phyloP scores from a whole-genome alignment of 1,140 invertebrate genomes.

The Apis florea region DNA sequence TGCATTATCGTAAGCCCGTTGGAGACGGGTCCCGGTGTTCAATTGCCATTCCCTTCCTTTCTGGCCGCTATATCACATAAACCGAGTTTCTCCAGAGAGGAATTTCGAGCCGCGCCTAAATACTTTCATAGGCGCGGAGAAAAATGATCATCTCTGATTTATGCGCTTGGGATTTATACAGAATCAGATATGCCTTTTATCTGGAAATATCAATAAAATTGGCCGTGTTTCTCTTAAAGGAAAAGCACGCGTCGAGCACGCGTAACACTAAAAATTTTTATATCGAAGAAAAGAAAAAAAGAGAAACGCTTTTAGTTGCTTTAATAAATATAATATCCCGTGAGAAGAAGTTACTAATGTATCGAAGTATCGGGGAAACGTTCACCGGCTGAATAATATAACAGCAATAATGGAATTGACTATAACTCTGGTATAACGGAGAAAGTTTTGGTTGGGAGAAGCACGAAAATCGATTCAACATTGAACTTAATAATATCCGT shows the following conservation, averaged over 20 bases:
- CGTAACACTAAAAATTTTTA: no score
- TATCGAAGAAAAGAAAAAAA: no score
- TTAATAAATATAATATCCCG: background rate
- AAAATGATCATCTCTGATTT: no score
- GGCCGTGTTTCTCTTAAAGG: no score
- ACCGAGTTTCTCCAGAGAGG: background rate
- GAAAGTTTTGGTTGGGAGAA: background rate
- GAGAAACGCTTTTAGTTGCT: no score
- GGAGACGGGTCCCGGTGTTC: conserved; percentile 25
- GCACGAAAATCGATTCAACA: conserved; percentile 17
- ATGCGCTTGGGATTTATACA: no score
- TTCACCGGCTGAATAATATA: conserved; percentile 24
- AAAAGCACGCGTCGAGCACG: no score
- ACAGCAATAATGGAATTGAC: conserved; percentile 35
- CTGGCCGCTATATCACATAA: background rate
- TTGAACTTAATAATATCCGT: background rate
- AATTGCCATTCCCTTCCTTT: background rate
- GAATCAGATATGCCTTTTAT: no score
- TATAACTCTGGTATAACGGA: background rate
- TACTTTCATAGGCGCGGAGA: no score
- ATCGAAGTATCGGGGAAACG: conserved; percentile 10
- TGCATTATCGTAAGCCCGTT: conserved; percentile 48
- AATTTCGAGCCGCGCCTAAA: background rate
- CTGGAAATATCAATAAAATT: no score
- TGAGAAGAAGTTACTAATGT: background rate